Evolutionary conservation across 2,113 vertebrate genomes (phyloP).

Genomic region (Semnopithecus entellus): DNA sequence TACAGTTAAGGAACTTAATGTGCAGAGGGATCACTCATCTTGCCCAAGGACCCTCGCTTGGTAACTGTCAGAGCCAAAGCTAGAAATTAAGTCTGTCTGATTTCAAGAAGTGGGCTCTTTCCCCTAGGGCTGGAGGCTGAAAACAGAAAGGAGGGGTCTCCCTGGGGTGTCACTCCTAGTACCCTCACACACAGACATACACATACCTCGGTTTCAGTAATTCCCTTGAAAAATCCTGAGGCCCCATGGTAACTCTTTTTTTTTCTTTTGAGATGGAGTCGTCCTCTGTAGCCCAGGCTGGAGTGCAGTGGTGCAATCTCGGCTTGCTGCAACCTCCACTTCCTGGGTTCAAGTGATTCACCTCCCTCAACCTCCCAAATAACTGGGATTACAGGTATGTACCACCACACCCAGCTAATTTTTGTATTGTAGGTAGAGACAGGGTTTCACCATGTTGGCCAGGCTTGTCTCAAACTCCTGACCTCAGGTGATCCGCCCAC

Average conservation of each 20-base stretch:
- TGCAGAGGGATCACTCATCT: neutral
- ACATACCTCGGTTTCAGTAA: neutral
- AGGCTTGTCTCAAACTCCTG: neutral
- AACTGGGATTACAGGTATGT: neutral
- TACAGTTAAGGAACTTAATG: neutral
- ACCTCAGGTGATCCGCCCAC: neutral
- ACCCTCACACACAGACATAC: neutral
- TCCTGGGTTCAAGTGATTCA: neutral
- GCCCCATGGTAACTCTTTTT: neutral
- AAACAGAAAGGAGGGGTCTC: neutral
- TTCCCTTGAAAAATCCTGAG: neutral
- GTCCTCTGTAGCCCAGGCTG: neutral
- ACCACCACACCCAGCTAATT: neutral
- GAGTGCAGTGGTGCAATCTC: neutral
- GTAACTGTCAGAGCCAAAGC: neutral
- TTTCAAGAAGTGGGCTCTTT: neutral
- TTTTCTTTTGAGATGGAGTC: neutral
- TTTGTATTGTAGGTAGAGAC: neutral
- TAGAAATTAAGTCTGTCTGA: neutral
- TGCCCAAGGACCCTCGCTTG: neutral
- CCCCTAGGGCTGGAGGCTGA: neutral
- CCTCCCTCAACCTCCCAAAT: neutral
- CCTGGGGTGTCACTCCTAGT: neutral
- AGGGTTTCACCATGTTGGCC: neutral
- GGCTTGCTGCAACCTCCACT: neutral